Base-by-base conservation (phyloP, 2,113 vertebrate genomes). In the Climacteris rufus region DNA sequence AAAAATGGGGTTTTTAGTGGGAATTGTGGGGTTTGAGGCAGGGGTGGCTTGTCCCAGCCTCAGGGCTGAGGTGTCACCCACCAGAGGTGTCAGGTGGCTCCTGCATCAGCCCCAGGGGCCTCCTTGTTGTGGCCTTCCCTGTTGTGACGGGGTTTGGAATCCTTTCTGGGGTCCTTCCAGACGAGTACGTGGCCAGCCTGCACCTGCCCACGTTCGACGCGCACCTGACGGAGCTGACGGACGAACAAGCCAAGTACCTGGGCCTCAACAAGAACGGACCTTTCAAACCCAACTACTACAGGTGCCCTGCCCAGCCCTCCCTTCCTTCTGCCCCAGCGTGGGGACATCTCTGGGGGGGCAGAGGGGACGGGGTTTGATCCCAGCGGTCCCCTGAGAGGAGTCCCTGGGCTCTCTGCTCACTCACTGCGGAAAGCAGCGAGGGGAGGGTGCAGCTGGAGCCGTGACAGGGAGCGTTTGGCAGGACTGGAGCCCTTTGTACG, bases 241-340 rank as follows among this genome's bases (percentile, higher is more conserved):
- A 99, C 12, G 99, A 99, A 57, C 99, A 99, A 96, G 99, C 99
- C 42, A 99, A 99, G 95, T 99, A 99, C 94, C 98, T 99, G 97
- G 99, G 99, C 85, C 97, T 99, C 91, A 99, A 99, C 96, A 99
- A 99, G 97, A 99, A 99, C 11, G 99, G 99, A 20, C 99, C 99
- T 86, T 99, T 99, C 95, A 99, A 99, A 98, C 99, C 99, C 92
- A 99, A 99, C 98, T 99, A 99, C 98, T 99, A 99, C 97, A 99
- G 99, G 99, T 99, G 84, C 54, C 81, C 74, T 22, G 10, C 42
- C 53, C 40, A 4, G 20, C 1, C 31, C 47, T 19, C 35, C 24
- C 28, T 13, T 9, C 9, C 23, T 17, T 9, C 56, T 25, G 25
- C 24, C 15, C 3, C 0, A 8, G 10, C 0, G 0, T 15, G 39